Conservation (phyloP, 1,140 invertebrate genomes). For the Grapholita molesta region DNA sequence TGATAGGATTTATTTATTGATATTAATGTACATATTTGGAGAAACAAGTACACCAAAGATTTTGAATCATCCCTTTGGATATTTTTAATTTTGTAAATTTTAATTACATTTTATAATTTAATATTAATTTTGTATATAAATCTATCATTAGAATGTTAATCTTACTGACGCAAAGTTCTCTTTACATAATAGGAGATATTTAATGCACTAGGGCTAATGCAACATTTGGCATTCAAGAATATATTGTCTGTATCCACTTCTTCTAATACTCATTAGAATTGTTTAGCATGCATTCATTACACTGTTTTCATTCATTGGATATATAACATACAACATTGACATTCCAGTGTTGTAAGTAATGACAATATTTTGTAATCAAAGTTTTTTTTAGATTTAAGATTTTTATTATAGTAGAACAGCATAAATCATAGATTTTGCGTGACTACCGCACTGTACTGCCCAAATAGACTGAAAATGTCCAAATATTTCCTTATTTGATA, state of each 20-base stretch:
- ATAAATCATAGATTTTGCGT: slow-evolving; percentile 23
- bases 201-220: slow-evolving; percentile 36
- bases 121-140: slow-evolving; percentile 32
- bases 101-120: slow-evolving; percentile 24
- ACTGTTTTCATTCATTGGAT: not conserved
- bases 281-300: not conserved
- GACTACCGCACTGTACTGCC: slow-evolving; percentile 55
- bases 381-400: slow-evolving; percentile 35
- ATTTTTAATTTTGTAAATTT: slow-evolving; percentile 29
- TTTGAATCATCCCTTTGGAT: slow-evolving; percentile 56
- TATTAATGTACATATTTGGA: slow-evolving; percentile 65
- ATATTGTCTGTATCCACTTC: slow-evolving; percentile 25
- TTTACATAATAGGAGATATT: slow-evolving; percentile 34
- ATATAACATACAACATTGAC: not conserved
- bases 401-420: not conserved
- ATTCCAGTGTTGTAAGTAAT: not conserved
- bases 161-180: slow-evolving; percentile 39
- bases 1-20: slow-evolving; percentile 58
- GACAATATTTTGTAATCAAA: slow-evolving; percentile 5
- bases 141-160: slow-evolving; percentile 29
- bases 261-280: not conserved
- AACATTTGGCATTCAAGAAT: slow-evolving; percentile 42
- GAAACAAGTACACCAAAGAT: slow-evolving; percentile 63
- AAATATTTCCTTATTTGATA: slow-evolving; percentile 65
- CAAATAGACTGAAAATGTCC: slow-evolving; percentile 72